Evolutionary conservation across 2,113 vertebrate genomes (phyloP).

Genomic region (Chaetura pelagica): DNA sequence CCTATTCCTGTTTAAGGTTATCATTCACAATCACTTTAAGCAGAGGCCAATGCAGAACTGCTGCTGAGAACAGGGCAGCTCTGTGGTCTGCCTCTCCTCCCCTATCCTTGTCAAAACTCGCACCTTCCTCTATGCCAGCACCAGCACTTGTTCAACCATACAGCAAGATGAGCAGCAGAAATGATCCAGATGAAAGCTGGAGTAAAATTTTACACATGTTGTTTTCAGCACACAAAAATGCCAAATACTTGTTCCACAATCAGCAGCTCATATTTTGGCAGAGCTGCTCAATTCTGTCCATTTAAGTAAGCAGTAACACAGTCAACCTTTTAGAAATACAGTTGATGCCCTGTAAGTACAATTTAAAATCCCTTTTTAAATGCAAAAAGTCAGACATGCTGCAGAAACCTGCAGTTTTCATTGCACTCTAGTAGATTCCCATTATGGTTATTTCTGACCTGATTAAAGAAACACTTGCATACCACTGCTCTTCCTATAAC

Average conservation of each 20-base stretch:
- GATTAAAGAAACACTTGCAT: neutral
- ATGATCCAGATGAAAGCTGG: neutral
- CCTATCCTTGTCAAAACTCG: neutral
- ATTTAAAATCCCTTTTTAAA: neutral
- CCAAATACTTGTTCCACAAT: neutral
- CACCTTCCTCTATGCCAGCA: neutral
- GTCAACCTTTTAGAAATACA: neutral
- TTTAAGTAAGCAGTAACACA: neutral
- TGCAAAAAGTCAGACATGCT: neutral
- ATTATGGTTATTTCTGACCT: neutral
- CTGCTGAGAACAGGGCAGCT: neutral
- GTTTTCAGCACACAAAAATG: neutral
- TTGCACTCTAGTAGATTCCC: neutral
- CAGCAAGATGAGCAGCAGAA: neutral
- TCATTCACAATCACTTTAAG: neutral
- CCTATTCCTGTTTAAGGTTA: neutral
- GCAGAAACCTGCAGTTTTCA: neutral
- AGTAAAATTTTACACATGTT: accelerated
- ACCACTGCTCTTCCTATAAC: neutral
- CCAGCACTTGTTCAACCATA: neutral
- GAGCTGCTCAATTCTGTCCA: neutral
- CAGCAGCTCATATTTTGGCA: neutral
- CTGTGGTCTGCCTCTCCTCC: neutral
- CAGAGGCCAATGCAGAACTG: neutral
- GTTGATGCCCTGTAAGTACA: neutral